phyloP scores from a whole-genome alignment of 2,113 vertebrate genomes.

The Sapayoa aenigma region DNA sequence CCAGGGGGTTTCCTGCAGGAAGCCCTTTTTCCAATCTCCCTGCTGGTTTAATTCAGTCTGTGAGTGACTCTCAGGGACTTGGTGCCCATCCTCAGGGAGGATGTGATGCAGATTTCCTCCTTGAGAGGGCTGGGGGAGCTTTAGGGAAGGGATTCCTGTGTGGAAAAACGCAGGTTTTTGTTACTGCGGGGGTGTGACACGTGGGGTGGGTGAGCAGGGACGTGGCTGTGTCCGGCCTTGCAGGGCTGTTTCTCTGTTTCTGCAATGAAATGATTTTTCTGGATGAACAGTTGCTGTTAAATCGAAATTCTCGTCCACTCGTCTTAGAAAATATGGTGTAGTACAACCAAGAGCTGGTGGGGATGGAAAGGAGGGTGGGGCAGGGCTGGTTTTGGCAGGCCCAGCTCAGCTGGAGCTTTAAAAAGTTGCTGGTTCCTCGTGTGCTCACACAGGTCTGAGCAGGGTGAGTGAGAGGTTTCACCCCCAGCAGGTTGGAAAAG shows the following conservation, averaged over 20 bases:
- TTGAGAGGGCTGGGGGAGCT: background rate
- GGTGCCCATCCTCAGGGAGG: background rate
- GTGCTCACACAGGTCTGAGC: background rate
- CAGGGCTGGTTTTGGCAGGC: background rate
- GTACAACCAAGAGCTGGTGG: background rate
- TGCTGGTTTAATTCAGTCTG: background rate
- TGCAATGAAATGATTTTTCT: background rate
- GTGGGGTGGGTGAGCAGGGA: background rate
- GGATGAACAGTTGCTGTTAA: background rate
- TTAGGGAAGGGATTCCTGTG: background rate
- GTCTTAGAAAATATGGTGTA: background rate
- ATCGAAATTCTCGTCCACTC: background rate
- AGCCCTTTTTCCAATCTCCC: background rate
- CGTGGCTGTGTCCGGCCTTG: background rate
- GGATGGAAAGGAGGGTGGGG: background rate
- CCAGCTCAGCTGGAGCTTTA: background rate
- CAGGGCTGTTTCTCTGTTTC: background rate
- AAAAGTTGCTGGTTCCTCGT: background rate
- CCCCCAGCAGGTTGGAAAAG: background rate
- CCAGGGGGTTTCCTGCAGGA: background rate
- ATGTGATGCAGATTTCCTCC: background rate
- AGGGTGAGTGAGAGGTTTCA: slow-evolving; percentile 3
- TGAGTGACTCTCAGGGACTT: background rate
- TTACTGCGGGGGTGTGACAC: background rate
- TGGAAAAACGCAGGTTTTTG: background rate